Evolutionary conservation across 2,113 vertebrate species (phyloP), one percentile per base, ranked within the genome.

Genomic region (Marmota monax): DNA sequence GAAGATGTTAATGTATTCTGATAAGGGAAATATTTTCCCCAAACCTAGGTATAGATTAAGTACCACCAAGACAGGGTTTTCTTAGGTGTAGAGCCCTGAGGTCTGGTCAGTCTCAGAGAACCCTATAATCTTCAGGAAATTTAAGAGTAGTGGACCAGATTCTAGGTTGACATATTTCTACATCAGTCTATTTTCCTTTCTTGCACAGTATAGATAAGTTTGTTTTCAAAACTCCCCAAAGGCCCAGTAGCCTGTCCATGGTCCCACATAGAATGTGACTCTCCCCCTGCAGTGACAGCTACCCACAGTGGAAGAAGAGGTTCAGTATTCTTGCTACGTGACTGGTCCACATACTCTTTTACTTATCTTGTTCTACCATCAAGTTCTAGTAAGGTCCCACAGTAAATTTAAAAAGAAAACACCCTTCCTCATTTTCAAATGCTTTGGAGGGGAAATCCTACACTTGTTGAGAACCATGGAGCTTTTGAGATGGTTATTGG

Each of bases 191-290:
- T 32, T 72, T 22, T 48, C 65, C 65, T n/a, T 67, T 67, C 10
- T 51, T 88, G 34, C 17, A n/a, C 23, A 37, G 76, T 13, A 2
- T 8, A 76, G 13, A 51, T 51, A 73, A 56, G 27, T 74, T 37
- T 53, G 32, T 67, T 61, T 56, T 32, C 79, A 58, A 76, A 32
- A n/a, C 32, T 27, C 7, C 7, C 3, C 1, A 48, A 20, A 1
- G 0, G 0, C 22, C 10, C 14, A 0, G 5, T 0, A 7, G 14
- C 20, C 16, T 84, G 12, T 7, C 25, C 51, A 39, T 37, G 34
- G 45, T 7, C 11, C 42, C 5, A 7, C 0, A 5, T 7, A 14
- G 51, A 82, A 7, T 2, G 12, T 42, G 9, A 1, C 4, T 20
- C 12, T 34, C 22, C 39, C 25, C 2, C 11, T 20, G 5, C 11